phyloP scores from a whole-genome alignment of 2,888 invertebrate genomes.

The Nasonia oneida region DNA sequence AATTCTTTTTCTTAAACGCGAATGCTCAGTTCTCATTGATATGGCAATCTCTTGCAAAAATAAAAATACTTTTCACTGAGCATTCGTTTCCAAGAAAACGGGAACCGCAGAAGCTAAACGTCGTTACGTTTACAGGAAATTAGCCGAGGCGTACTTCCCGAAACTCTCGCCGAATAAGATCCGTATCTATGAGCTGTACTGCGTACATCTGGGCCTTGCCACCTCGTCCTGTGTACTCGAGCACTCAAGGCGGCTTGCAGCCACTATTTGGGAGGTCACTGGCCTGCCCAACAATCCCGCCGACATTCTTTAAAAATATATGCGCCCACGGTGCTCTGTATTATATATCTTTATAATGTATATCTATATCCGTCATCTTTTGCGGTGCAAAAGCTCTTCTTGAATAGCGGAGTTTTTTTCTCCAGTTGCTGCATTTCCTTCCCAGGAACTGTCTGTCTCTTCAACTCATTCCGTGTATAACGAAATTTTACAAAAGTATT shows the following conservation, averaged over 20 bases:
- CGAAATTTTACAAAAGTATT: conserved; percentile 41
- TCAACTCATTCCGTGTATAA: conserved; percentile 22
- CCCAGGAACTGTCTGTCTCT: conserved; percentile 33
- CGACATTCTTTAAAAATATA: conserved; percentile 81
- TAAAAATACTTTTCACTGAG: neutral
- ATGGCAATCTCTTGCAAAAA: neutral
- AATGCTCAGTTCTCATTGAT: neutral
- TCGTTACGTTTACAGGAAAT: conserved; percentile 78
- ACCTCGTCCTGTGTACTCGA: conserved; percentile 92
- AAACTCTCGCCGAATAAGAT: conserved; percentile 83
- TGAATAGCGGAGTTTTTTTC: neutral
- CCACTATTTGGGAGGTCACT: conserved; percentile 88
- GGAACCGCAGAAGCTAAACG: neutral
- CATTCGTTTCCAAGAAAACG: neutral
- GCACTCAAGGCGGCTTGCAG: conserved; percentile 90
- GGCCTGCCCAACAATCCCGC: conserved; percentile 83
- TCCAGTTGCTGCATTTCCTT: neutral
- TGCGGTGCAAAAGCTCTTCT: conserved; percentile 40
- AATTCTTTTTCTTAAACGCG: conserved; percentile 60
- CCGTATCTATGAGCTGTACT: conserved; percentile 89
- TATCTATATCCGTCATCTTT: conserved; percentile 6
- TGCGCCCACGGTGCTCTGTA: conserved; percentile 10
- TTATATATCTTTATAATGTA: neutral
- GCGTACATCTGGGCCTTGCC: conserved; percentile 90
- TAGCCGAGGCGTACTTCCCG: conserved; percentile 85